These are phyloP conservation scores for Meloidogyne hapla DNA, from an alignment of 1,140 invertebrate genomes.

Conservation along the genomic window DNA sequence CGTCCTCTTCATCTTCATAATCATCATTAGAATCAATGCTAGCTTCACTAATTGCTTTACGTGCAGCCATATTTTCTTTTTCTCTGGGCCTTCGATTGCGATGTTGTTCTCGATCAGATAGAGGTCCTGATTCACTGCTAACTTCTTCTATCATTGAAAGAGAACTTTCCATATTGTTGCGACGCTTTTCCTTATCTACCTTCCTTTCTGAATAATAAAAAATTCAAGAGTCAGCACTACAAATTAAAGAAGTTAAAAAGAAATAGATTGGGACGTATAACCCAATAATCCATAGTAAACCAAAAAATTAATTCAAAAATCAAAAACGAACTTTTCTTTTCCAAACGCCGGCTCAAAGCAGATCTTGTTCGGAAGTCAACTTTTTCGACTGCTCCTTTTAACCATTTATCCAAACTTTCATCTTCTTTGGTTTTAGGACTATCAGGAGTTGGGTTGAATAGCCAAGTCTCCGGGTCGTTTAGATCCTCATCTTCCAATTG, in stretches of 20 bases:
- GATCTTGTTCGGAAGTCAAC: slow-evolving; percentile 37
- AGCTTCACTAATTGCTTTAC: slow-evolving; percentile 30
- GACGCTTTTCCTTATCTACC: slow-evolving; percentile 22
- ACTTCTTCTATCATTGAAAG: slow-evolving; percentile 28
- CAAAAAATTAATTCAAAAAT: too few relatives aligned
- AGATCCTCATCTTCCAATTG: slow-evolving; percentile 3
- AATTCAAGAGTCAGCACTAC: too few relatives aligned
- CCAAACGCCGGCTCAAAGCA: slow-evolving; percentile 34
- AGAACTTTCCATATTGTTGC: slow-evolving; percentile 20
- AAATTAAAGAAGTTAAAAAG: too few relatives aligned
- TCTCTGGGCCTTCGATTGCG: slow-evolving; percentile 14
- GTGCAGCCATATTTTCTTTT: slow-evolving; percentile 20
- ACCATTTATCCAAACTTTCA: slow-evolving; percentile 37
- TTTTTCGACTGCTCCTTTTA: slow-evolving; percentile 33
- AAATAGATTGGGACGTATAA: too few relatives aligned
- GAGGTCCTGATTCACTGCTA: slow-evolving; percentile 22
- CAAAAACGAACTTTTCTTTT: slow-evolving; percentile 38
- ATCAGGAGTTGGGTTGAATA: slow-evolving; percentile 14
- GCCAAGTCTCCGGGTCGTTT: slow-evolving; percentile 38
- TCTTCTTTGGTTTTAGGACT: slow-evolving; percentile 18
- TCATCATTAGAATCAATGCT: slow-evolving; percentile 21
- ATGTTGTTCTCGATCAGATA: slow-evolving; percentile 22
- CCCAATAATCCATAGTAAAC: too few relatives aligned
- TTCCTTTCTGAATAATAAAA: background rate
- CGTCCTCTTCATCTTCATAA: slow-evolving; percentile 23